Evolutionary conservation across 2,797 vertebrate species (phyloP).

Genomic region (Lerista edwardsae): DNA sequence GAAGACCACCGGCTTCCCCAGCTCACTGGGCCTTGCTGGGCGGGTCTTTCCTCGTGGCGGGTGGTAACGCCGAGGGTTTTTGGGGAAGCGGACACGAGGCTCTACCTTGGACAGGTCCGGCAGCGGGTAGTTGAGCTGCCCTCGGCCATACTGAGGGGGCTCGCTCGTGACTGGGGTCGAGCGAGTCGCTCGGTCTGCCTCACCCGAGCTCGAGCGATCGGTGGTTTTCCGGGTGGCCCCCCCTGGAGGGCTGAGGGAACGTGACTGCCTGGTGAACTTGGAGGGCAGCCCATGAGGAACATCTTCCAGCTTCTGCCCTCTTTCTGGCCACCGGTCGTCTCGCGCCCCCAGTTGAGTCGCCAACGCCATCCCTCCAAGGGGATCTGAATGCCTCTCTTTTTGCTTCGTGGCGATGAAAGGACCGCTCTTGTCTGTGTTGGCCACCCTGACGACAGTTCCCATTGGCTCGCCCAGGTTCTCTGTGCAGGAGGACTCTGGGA

Average conservation of each 20-base stretch:
- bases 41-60: conserved; percentile 81
- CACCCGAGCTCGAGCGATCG: neutral
- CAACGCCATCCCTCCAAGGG: rapidly evolving
- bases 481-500: conserved; percentile 62
- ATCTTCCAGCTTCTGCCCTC: neutral
- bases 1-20: conserved; percentile 73
- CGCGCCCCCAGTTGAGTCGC: rapidly evolving
- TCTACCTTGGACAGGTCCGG: conserved; percentile 93
- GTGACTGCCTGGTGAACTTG: conserved; percentile 28
- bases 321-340: neutral
- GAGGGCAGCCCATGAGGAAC: neutral
- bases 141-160: conserved; percentile 76
- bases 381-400: neutral
- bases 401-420: neutral
- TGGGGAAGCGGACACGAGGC: conserved; percentile 85
- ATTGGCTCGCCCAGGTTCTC: conserved; percentile 62
- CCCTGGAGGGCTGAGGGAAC: conserved; percentile 41
- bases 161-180: conserved; percentile 3
- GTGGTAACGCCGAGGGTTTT: conserved; percentile 78
- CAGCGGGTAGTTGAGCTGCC: conserved; percentile 78
- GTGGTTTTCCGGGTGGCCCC: neutral
- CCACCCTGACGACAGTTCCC: neutral
- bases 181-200: conserved; percentile 15
- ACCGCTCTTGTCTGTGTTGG: rapidly evolving
- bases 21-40: conserved; percentile 20